These are phyloP conservation scores for Hypsibius dujardini DNA, from an alignment of 1,140 invertebrate species.

Conservation along the genomic window DNA sequence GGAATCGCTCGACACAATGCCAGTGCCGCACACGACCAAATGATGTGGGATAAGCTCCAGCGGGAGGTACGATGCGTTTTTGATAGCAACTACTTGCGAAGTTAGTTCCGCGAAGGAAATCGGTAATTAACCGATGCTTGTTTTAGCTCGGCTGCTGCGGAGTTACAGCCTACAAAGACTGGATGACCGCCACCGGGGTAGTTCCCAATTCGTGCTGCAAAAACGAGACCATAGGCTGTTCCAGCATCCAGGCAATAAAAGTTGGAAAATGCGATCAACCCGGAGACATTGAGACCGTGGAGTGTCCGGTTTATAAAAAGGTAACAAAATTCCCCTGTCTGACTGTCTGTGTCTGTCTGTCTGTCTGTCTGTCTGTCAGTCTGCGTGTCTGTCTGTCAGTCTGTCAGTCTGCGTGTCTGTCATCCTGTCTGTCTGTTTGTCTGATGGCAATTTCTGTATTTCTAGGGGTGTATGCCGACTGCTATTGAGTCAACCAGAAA, in stretches of 20 bases:
- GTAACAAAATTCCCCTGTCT: too few species aligned
- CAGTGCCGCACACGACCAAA: neutral
- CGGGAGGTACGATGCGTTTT: neutral
- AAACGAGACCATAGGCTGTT: neutral
- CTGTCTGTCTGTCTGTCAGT: too few species aligned
- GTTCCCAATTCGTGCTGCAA: conserved; percentile 4
- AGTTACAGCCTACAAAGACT: conserved; percentile 1
- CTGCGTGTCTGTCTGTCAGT: too few species aligned
- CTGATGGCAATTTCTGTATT: neutral
- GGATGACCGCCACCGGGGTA: neutral
- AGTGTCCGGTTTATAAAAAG: neutral
- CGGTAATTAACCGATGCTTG: neutral
- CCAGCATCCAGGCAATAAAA: neutral
- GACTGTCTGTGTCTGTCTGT: too few species aligned
- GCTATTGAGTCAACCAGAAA: neutral
- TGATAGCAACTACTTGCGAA: too few species aligned
- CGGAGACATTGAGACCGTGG: neutral
- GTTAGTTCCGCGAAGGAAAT: neutral
- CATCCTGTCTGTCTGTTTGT: neutral
- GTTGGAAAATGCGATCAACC: neutral
- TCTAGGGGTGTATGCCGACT: neutral
- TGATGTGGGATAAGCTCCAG: neutral
- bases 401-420: too few species aligned
- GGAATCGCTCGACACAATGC: neutral
- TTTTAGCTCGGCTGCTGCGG: conserved; percentile 11